Evolutionary conservation across 2,113 vertebrate genomes (phyloP).

Genomic region (Callionymus lyra): DNA sequence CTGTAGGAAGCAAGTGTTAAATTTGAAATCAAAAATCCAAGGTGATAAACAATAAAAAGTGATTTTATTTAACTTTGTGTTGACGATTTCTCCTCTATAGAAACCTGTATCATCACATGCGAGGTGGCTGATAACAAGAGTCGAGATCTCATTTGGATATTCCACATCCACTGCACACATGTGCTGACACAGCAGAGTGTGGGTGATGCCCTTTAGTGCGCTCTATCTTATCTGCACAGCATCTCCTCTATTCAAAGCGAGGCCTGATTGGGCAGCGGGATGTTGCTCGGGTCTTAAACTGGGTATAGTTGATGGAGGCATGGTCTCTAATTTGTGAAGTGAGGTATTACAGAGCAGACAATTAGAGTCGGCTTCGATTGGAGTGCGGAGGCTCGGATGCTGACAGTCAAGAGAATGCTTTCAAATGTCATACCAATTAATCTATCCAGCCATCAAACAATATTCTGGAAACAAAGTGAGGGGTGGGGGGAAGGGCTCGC

Average conservation of each 20-base stretch:
- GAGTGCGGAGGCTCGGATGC: constrained; percentile 42
- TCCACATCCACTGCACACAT: constrained; percentile 22
- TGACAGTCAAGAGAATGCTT: constrained; percentile 64
- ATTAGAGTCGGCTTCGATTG: constrained; percentile 57
- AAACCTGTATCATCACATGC: too few relatives aligned
- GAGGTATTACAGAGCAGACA: constrained; percentile 58
- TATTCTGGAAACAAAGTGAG: constrained; percentile 68
- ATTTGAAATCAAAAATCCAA: too few relatives aligned
- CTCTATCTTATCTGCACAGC: constrained; percentile 47
- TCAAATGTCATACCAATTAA: constrained; percentile 69
- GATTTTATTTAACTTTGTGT: too few relatives aligned
- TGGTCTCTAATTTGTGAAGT: constrained; percentile 53
- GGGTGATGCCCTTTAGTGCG: constrained; percentile 52
- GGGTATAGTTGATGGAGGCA: constrained; percentile 38
- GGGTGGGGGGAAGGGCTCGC: constrained; percentile 18
- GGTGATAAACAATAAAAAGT: too few relatives aligned
- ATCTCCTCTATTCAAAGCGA: constrained; percentile 40
- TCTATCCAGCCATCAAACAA: constrained; percentile 68
- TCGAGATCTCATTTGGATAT: constrained; percentile 38
- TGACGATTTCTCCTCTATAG: constrained; percentile 7
- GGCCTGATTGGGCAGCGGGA: constrained; percentile 35
- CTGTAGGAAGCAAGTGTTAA: too few relatives aligned
- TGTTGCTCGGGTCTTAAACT: constrained; percentile 42
- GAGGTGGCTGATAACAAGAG: constrained; percentile 8
- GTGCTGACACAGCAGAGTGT: constrained; percentile 42